Percentiles rank a stretch among this genome's conserved stretches.
Conservation (phyloP, 1,140 invertebrate species). For the Sycophaga agraensis region DNA sequence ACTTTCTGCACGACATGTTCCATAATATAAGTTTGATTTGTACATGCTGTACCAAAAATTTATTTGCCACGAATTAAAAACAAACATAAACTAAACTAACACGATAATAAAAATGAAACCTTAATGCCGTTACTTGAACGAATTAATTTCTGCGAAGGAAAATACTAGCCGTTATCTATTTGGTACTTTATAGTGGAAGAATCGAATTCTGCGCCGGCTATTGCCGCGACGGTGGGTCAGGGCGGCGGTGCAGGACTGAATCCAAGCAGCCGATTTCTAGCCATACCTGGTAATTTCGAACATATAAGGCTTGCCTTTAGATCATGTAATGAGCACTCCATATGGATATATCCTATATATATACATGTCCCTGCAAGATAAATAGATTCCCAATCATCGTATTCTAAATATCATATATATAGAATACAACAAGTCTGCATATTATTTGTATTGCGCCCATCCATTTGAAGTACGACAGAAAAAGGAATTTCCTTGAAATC, state of each 20-base stretch:
- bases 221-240: slow-evolving; percentile 47
- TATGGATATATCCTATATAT: not conserved
- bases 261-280: slow-evolving; percentile 70
- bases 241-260: slow-evolving; percentile 51
- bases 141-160: no score
- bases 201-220: slow-evolving; percentile 56
- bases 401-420: not conserved
- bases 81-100: not conserved
- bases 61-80: not conserved
- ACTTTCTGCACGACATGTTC: not conserved
- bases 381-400: not conserved
- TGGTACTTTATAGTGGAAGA: slow-evolving; percentile 62
- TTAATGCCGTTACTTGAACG: no score
- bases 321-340: slow-evolving; percentile 1
- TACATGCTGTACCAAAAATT: not conserved
- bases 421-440: not conserved
- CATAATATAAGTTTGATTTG: not conserved
- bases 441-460: not conserved
- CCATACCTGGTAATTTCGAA: slow-evolving; percentile 62
- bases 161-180: slow-evolving; percentile 38
- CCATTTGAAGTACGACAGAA: slow-evolving; percentile 19
- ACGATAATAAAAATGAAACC: slow-evolving; percentile 1
- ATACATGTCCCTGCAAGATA: not conserved
- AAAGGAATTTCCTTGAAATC: not conserved
- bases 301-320: slow-evolving; percentile 18